Evolutionary conservation across 1,140 invertebrate genomes (phyloP).

Genomic region (Drosophila neocordata): DNA sequence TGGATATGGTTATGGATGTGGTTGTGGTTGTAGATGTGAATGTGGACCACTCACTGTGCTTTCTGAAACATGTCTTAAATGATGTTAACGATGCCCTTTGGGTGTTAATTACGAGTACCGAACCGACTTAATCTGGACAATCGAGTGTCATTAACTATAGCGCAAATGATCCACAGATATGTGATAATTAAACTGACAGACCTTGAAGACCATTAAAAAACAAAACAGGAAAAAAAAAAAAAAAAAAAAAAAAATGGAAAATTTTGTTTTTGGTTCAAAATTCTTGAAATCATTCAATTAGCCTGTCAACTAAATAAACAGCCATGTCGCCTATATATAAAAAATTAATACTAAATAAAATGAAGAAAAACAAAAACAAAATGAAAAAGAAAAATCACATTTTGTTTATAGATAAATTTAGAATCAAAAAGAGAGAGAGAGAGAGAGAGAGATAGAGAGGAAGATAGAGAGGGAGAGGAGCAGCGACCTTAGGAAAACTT

Average conservation of each 20-base stretch:
- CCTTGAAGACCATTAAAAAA: slow-evolving; percentile 44
- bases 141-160: slow-evolving; percentile 71
- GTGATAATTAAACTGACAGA: slow-evolving; percentile 69
- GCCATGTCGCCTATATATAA: slow-evolving; percentile 32
- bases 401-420: slow-evolving; percentile 73
- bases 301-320: slow-evolving; percentile 55
- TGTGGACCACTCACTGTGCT: slow-evolving; percentile 52
- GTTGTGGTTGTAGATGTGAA: background rate
- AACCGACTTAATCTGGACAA: slow-evolving; percentile 70
- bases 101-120: slow-evolving; percentile 74
- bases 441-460: background rate
- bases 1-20: background rate
- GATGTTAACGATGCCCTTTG: slow-evolving; percentile 80
- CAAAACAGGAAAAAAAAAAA: slow-evolving; percentile 3
- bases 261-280: slow-evolving; percentile 30
- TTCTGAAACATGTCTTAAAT: slow-evolving; percentile 63
- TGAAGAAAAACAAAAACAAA: slow-evolving; percentile 14
- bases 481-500: slow-evolving; percentile 49
- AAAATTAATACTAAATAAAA: slow-evolving; percentile 5
- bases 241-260: slow-evolving; percentile 30
- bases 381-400: slow-evolving; percentile 8
- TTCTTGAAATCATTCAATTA: slow-evolving; percentile 61
- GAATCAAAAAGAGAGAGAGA: slow-evolving; percentile 25
- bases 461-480: slow-evolving; percentile 12
- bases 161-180: slow-evolving; percentile 64